Evolutionary conservation across 1,140 invertebrate genomes (phyloP), one percentile per base, ranked within the genome.

Genomic region (Cydia pomonella): DNA sequence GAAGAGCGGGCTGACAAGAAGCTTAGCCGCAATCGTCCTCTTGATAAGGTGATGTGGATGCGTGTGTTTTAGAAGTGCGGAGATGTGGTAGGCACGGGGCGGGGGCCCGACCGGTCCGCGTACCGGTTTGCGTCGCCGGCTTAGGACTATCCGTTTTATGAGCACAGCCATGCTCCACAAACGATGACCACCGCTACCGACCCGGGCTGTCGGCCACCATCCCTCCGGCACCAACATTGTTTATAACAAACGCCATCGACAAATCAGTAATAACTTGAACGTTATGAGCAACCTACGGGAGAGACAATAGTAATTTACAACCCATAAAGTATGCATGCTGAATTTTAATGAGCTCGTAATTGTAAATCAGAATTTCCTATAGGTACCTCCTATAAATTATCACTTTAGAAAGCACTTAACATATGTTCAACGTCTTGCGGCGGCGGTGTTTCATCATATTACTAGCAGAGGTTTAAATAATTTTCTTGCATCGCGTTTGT

Each of bases 81-180:
- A 44, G 62, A 73, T 77, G 77, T 74, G 74, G 78, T 25, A 59
- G 44, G 38, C 73, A 76, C 71, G 78, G 69, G 80, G 76, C 79
- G 82, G 79, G 77, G 75, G 74, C 73, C 79, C 74, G 86, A 90
- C 89, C 88, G 89, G 91, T 92, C 88, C 77, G 78, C 81, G 83
- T 87, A 92, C 91, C 90, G 90, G 90, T 92, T 92, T 89, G 81
- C 84, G 77, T 89, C 82, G 87, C 75, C 81, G 81, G 82, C 86
- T 88, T 87, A 89, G 87, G 85, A 88, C 85, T 87, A 89, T 91
- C 87, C 85, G 90, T 92, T 91, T 91, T 88, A 91, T 90, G 90
- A 92, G 89, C 84, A 81, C 81, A 87, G 89, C 85, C 79, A 83
- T 87, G 88, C 85, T 89, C 87, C 86, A 90, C 86, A 87, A 91